Conservation (phyloP, 1,140 invertebrate species). For the Trichomalopsis sarcophagae region DNA sequence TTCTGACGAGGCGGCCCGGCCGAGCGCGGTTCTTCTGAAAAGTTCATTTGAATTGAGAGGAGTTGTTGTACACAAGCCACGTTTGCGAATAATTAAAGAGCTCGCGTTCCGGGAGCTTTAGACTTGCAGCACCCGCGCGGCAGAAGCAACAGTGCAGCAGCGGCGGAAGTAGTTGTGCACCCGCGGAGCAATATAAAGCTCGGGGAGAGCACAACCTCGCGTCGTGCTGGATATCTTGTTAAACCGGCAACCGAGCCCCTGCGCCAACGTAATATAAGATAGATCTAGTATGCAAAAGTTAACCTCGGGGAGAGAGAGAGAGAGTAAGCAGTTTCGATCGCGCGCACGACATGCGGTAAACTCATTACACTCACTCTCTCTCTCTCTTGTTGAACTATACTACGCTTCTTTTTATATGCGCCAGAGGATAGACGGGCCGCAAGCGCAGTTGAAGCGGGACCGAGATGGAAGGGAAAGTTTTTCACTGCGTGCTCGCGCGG, state of each 20-base stretch:
- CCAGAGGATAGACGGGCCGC: not conserved
- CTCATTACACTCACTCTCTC: constrained; percentile 50
- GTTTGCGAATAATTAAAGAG: constrained; percentile 16
- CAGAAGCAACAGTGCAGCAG: not conserved
- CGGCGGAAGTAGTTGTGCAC: not conserved
- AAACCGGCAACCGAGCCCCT: not conserved
- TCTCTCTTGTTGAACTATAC: constrained; percentile 1
- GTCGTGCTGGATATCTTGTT: constrained; percentile 22
- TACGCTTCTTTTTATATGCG: not conserved
- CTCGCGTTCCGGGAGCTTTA: not conserved
- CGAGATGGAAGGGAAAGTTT: not conserved
- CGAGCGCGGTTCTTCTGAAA: not conserved
- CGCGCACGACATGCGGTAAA: constrained; percentile 1
- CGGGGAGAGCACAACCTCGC: not conserved
- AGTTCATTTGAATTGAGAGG: constrained; percentile 6
- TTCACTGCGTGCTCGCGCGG: not conserved
- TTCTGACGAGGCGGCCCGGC: too few species aligned
- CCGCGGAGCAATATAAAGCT: constrained; percentile 34
- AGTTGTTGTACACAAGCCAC: not conserved
- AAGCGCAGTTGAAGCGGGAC: not conserved
- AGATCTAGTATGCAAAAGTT: constrained; percentile 51
- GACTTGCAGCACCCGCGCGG: not conserved
- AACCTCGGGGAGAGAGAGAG: constrained; percentile 32
- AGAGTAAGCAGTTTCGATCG: constrained; percentile 45
- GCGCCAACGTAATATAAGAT: constrained; percentile 41